Evolutionary conservation across 2,113 vertebrate genomes (phyloP).

Genomic region (Lepisosteus osseus): DNA sequence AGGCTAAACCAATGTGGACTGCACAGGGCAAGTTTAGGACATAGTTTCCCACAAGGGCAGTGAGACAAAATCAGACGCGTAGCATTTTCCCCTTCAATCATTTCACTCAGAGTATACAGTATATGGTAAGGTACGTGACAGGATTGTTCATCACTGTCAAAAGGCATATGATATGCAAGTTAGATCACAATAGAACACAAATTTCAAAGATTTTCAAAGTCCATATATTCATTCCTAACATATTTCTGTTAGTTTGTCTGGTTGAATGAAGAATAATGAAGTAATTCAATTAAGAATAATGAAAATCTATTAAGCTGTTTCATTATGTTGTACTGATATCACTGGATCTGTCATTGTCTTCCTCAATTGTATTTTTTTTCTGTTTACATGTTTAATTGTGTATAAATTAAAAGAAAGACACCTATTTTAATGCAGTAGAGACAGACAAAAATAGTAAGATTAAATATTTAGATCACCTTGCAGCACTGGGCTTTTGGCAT

Average conservation of each 20-base stretch:
- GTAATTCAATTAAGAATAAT: too few species aligned
- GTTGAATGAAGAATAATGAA: background rate
- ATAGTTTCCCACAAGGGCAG: slow-evolving; percentile 4
- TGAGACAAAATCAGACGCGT: background rate
- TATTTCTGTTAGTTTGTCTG: background rate
- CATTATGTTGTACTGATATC: too few species aligned
- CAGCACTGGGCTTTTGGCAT: background rate
- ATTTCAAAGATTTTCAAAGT: slow-evolving; percentile 5
- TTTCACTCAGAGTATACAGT: background rate
- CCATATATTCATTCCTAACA: too few species aligned
- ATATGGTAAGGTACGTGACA: background rate
- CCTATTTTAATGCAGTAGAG: background rate
- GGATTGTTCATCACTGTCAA: background rate
- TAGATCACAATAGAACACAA: too few species aligned
- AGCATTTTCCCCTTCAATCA: slow-evolving; percentile 11
- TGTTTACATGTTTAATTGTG: background rate
- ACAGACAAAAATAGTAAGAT: slow-evolving; percentile 12
- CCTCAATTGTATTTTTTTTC: too few species aligned
- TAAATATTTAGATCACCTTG: background rate
- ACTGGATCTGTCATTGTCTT: too few species aligned
- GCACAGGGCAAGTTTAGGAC: slow-evolving; percentile 31
- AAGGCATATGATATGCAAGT: background rate
- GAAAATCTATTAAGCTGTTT: too few species aligned
- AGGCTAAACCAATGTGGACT: background rate
- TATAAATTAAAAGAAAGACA: background rate